These are phyloP conservation scores for Porites lutea DNA, from an alignment of 64 coral and sea anemone genomes.

Conservation along the genomic window DNA sequence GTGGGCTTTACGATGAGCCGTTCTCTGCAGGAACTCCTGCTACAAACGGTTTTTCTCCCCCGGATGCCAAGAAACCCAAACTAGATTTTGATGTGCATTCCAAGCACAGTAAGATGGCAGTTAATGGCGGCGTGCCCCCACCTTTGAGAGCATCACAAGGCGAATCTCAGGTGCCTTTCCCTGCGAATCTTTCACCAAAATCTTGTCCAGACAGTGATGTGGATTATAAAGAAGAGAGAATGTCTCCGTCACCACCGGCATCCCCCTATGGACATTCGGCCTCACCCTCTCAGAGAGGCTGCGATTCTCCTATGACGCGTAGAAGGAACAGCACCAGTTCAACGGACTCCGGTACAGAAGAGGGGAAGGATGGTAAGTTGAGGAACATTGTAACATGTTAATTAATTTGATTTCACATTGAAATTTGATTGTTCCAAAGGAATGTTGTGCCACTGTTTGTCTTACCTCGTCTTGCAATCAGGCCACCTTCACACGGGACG, in stretches of 20 bases:
- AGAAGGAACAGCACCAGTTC: conserved; percentile 68
- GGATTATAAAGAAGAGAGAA: conserved; percentile 37
- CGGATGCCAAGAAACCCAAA: conserved; percentile 15
- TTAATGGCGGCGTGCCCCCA: conserved; percentile 1
- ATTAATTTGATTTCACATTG: no score
- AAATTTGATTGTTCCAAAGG: no score
- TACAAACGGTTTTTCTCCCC: conserved; percentile 10
- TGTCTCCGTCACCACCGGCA: conserved; percentile 21
- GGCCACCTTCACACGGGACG: no score
- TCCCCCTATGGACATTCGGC: neutral
- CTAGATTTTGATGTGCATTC: neutral
- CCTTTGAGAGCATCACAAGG: conserved; percentile 17
- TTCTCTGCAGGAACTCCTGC: conserved; percentile 23
- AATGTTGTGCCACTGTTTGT: no score
- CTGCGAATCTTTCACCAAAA: conserved; percentile 21
- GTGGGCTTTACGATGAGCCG: conserved; percentile 23
- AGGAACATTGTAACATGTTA: neutral
- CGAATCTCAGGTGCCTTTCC: conserved; percentile 29
- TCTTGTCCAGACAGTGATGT: conserved; percentile 26
- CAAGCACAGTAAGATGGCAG: neutral
- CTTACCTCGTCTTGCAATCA: no score
- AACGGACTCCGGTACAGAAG: conserved; percentile 72
- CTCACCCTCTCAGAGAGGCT: conserved; percentile 26
- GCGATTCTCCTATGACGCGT: neutral
- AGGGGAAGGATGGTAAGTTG: conserved; percentile 60